phyloP scores from a whole-genome alignment of 2,888 invertebrate genomes.

The Phytoseiulus persimilis region DNA sequence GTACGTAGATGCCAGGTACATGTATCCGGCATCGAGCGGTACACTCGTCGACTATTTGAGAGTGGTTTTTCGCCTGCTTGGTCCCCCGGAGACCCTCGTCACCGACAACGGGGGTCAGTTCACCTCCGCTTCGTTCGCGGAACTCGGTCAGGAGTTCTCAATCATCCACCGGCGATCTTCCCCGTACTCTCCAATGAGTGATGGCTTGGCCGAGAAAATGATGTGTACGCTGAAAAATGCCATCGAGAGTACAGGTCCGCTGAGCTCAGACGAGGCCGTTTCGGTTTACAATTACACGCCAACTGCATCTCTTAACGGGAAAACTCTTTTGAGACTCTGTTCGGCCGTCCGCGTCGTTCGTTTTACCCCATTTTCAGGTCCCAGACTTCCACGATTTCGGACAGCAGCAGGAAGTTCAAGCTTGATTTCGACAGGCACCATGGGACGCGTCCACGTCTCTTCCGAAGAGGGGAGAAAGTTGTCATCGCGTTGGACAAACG shows the following conservation, averaged over 20 bases:
- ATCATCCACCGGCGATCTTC: not conserved
- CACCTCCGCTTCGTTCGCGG: not conserved
- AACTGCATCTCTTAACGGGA: not conserved
- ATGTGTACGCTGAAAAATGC: not conserved
- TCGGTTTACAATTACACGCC: not conserved
- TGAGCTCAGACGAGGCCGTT: not conserved
- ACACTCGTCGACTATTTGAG: not conserved
- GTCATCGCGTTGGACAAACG: not conserved
- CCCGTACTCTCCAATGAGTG: not conserved
- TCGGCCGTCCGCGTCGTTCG: not conserved
- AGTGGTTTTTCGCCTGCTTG: not conserved
- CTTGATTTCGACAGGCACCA: not conserved
- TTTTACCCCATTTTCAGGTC: not conserved
- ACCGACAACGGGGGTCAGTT: no score
- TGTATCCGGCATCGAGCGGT: not conserved
- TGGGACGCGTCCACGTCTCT: not conserved
- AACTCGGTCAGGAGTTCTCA: not conserved
- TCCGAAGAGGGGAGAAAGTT: not conserved
- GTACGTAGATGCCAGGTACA: not conserved
- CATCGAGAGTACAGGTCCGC: not conserved
- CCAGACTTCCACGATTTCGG: not conserved
- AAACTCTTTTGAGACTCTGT: not conserved
- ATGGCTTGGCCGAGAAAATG: not conserved
- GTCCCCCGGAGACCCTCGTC: no score
- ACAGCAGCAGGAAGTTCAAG: not conserved